Evolutionary conservation across 2,888 invertebrate species (phyloP), one percentile per base, ranked within the genome.

Genomic region (Lepidochrysops patricia): DNA sequence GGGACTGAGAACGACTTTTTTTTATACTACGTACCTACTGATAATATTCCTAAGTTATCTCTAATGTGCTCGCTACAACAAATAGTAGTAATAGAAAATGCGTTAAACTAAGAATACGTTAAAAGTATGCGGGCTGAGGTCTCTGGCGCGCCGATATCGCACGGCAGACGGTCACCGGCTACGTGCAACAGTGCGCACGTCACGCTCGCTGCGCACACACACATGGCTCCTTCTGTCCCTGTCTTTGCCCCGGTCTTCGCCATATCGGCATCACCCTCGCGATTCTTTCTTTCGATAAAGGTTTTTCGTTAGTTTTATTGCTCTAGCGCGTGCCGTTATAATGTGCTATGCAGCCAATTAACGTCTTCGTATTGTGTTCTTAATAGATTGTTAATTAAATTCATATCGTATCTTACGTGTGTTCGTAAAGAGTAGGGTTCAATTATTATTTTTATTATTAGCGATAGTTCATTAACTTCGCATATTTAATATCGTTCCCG

Each of bases 131-230:
- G 54, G 32, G 32, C 54, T 54, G 59, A 37, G 23, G 35, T 37
- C 59, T 59, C 49, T 27, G 59, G 13, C 61, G 61, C n/a, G n/a
- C n/a, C n/a, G 63, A 62, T 63, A 66, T 63, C 64, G 68, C 69
- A 69, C 69, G n/a, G n/a, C n/a, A 76, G 74, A 72, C 72, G 67
- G 71, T 67, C 70, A 70, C 58, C 67, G 70, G 65, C 67, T 68
- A 69, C 67, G 69, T 66, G 70, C 67, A 70, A 70, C 70, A 72
- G 65, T 71, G 79, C 79, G 78, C 79, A 80, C 77, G 79, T 79
- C 74, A 77, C 80, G 74, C 77, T 66, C 60, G 67, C 65, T 75
- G 76, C 71, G 68, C 76, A 68, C 68, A 71, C 73, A 74, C 69
- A 72, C 75, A 77, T 74, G 76, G 67, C 71, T 66, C 32, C 57